Evolutionary conservation across 2,797 vertebrate genomes (phyloP), one percentile per base, ranked within the genome.

Genomic region (Smutsia gigantea): DNA sequence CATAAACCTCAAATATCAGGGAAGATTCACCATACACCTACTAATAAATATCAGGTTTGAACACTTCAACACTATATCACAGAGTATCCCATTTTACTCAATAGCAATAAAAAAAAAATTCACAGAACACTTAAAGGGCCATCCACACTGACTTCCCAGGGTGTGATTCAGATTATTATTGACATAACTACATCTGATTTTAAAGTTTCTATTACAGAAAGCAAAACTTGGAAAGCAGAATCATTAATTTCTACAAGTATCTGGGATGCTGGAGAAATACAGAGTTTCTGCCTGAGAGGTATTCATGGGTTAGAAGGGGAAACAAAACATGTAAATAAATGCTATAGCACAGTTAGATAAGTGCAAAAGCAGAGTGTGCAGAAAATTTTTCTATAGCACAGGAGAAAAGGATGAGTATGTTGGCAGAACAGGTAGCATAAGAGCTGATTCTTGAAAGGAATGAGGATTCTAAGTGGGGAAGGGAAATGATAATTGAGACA

Each of bases 1-100:
- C 96, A 97, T 42, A 97, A 90, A 97, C 15, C 18, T 95, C 64
- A 96, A 93, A 89, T 87, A 64, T 97, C 96, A 96, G 94, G 83
- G 86, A 95, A 94, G 93, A 92, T 69, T 90, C 87, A 84, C 17
- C 31, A 37, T 21, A 29, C 59, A 27, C 42, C 57, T 57, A 87
- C 89, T 94, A 90, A 94, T 42, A 93, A 96, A 81, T 31, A 94
- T 78, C 89, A 91, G 71, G 57, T 84, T 85, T 86, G 75, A 90
- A 95, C 74, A 81, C 74, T 61, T 95, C 66, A 94, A 83, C n/a
- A 66, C 31, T 90, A 78, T 82, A 89, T 79, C 82, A 87, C 46
- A 95, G 37, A 74, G 75, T 37, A 71, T 27, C 78, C 66, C 39
- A 19, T 86, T 93, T 93, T 88, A 87, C 39, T 95, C 74, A 88